Percentiles rank a stretch among this genome's conserved stretches.
Conservation (phyloP, 1,140 invertebrate genomes). For the Calephelis nemesis region DNA sequence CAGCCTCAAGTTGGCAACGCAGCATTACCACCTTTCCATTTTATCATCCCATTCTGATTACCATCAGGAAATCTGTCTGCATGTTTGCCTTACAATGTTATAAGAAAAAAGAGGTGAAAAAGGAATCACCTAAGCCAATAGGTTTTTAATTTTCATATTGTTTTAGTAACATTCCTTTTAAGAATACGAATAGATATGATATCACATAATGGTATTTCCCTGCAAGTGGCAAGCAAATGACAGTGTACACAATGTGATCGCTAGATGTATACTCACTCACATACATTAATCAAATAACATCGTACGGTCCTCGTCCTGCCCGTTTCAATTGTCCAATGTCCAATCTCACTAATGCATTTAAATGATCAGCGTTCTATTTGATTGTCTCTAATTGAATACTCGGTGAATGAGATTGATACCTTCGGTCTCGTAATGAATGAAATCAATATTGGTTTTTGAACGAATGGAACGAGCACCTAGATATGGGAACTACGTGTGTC, state of each 20-base stretch:
- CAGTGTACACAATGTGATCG: background rate
- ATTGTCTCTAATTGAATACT: slow-evolving; percentile 5
- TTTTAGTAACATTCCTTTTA: background rate
- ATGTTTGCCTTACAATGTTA: too few relatives aligned
- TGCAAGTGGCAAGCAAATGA: background rate
- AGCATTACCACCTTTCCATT: too few relatives aligned
- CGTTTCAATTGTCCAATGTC: slow-evolving; percentile 5
- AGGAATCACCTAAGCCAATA: too few relatives aligned
- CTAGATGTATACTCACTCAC: background rate
- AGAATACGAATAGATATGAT: background rate
- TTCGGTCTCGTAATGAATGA: background rate
- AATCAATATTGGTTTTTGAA: background rate
- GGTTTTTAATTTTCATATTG: background rate
- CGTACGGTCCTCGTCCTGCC: background rate
- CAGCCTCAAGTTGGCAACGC: too few relatives aligned
- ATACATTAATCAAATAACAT: slow-evolving; percentile 4
- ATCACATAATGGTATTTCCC: background rate
- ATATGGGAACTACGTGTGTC: too few relatives aligned
- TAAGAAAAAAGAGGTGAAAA: too few relatives aligned
- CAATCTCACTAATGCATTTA: slow-evolving; percentile 12
- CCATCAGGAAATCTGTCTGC: too few relatives aligned
- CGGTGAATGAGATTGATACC: slow-evolving; percentile 1
- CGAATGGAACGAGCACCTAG: too few relatives aligned
- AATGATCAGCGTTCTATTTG: slow-evolving; percentile 6
- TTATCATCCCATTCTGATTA: too few relatives aligned